Conservation (phyloP, 2,113 vertebrate genomes). For the Elaphurus davidianus region DNA sequence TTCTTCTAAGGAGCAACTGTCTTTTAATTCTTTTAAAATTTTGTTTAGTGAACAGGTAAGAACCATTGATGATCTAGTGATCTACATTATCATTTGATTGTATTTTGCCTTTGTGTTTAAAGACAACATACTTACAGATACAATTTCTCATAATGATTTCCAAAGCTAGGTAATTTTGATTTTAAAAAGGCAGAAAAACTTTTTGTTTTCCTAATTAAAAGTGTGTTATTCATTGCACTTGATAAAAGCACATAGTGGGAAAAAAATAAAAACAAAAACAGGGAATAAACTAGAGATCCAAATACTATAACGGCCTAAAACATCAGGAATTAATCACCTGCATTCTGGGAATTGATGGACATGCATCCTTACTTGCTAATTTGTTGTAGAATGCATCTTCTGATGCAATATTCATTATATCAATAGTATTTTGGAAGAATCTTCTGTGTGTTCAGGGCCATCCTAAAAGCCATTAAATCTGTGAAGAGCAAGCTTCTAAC, state of each 20-base stretch:
- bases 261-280: background rate
- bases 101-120: constrained; percentile 25
- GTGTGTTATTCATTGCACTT: background rate
- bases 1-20: background rate
- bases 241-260: background rate
- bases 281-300: background rate
- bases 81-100: background rate
- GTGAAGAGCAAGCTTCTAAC: background rate
- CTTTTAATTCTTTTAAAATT: background rate
- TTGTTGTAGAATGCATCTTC: background rate
- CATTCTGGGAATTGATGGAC: background rate
- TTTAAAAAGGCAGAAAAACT: background rate
- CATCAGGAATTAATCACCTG: background rate
- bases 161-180: background rate
- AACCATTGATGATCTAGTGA: background rate
- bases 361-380: background rate
- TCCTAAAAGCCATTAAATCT: background rate
- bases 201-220: constrained; percentile 16
- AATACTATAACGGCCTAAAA: background rate
- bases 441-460: background rate
- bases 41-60: background rate
- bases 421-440: constrained; percentile 11
- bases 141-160: background rate
- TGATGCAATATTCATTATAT: constrained; percentile 15
- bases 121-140: background rate